Percentiles rank a stretch among this genome's conserved stretches.
phyloP scores from a whole-genome alignment of 2,888 invertebrate genomes.

The Eueremaeus valkanovi region DNA sequence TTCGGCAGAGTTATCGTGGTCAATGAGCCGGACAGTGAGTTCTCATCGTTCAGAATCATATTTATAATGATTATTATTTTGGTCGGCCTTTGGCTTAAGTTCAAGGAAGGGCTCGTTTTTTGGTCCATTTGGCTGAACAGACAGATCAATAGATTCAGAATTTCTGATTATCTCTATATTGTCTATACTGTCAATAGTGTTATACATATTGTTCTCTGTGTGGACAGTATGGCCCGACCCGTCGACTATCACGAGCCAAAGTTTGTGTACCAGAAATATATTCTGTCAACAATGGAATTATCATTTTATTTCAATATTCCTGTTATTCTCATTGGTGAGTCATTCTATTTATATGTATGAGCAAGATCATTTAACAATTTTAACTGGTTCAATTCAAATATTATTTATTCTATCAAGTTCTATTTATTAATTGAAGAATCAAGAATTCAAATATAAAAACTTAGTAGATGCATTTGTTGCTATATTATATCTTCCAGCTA shows the following conservation, averaged over 20 bases:
- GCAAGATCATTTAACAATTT: neutral
- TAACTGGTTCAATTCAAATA: neutral
- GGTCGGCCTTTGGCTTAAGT: neutral
- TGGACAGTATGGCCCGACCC: neutral
- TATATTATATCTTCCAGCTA: too few species aligned
- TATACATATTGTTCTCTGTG: neutral
- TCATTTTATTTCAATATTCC: neutral
- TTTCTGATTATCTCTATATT: neutral
- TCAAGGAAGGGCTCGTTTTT: slow-evolving; percentile 7
- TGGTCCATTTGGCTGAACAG: neutral
- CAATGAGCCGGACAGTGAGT: neutral
- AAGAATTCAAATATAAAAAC: too few species aligned
- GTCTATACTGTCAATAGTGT: neutral
- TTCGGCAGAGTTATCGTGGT: neutral
- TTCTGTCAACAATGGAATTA: neutral
- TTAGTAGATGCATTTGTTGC: too few species aligned
- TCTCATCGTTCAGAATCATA: neutral
- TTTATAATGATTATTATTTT: neutral
- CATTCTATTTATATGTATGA: neutral
- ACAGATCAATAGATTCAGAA: neutral
- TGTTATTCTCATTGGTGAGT: neutral
- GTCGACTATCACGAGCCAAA: neutral
- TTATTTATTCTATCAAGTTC: neutral
- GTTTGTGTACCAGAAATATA: slow-evolving; percentile 8
- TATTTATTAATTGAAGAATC: too few species aligned